Conservation (phyloP, 2,888 invertebrate species). For the Drepana falcataria region DNA sequence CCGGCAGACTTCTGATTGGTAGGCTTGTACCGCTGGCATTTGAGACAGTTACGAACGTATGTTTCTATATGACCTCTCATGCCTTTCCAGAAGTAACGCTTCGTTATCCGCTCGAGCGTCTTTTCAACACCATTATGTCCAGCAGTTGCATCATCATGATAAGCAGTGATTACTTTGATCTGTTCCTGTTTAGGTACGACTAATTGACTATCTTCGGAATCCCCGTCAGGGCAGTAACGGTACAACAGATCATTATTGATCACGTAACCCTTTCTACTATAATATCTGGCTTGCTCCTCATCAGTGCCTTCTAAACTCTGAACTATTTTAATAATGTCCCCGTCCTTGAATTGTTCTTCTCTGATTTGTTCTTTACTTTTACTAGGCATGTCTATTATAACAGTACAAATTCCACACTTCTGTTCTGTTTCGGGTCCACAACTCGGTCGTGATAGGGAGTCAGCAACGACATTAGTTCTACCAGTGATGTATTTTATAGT, state of each 20-base stretch:
- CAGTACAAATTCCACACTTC: too few relatives aligned
- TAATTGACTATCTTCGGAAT: not conserved
- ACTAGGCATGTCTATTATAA: too few relatives aligned
- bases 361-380: too few relatives aligned
- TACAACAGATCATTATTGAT: not conserved
- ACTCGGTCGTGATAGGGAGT: not conserved
- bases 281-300: too few relatives aligned
- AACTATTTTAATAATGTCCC: too few relatives aligned
- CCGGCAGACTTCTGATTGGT: conserved; percentile 34
- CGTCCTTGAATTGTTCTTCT: too few relatives aligned
- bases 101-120: conserved; percentile 1
- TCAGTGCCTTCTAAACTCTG: too few relatives aligned
- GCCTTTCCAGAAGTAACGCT: conserved; percentile 23
- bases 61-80: conserved; percentile 23
- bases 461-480: not conserved
- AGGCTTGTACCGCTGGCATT: conserved; percentile 36
- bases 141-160: not conserved
- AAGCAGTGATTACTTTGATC: not conserved
- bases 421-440: too few relatives aligned
- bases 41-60: conserved; percentile 23
- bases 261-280: not conserved
- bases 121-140: not conserved
- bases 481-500: too few relatives aligned
- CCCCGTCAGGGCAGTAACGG: not conserved
- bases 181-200: not conserved